Conservation (phyloP, 2,113 vertebrate species). For the Daboia siamensis region DNA sequence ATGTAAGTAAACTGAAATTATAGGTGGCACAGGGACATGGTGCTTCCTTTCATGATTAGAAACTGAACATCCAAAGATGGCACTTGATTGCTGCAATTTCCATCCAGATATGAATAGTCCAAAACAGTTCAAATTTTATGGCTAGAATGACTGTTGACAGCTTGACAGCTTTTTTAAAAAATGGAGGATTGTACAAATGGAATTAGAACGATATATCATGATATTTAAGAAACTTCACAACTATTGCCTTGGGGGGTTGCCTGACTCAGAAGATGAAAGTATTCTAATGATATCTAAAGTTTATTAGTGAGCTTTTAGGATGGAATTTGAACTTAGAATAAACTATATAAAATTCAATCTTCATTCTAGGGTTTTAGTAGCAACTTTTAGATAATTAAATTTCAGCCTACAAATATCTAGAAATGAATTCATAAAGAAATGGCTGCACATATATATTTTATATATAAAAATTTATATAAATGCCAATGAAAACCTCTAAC, state of each 20-base stretch:
- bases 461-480: slow-evolving; percentile 17
- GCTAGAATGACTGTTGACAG: background rate
- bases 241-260: background rate
- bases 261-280: background rate
- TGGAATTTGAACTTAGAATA: background rate
- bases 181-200: background rate
- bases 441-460: background rate
- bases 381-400: background rate
- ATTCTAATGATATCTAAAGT: background rate
- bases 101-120: background rate
- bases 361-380: background rate
- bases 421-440: slow-evolving; percentile 20
- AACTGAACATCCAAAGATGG: background rate
- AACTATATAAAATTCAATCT: background rate
- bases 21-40: background rate
- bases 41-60: background rate
- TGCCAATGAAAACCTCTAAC: slow-evolving; percentile 49
- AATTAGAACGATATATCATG: background rate
- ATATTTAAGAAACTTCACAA: background rate
- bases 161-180: background rate
- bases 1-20: background rate
- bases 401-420: background rate
- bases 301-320: background rate
- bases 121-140: background rate
- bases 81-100: background rate